A percentile compares a stretch with the other conserved stretches of the same genome.
Conservation (phyloP, 2,888 invertebrate species). For the Odontomyia ornata region DNA sequence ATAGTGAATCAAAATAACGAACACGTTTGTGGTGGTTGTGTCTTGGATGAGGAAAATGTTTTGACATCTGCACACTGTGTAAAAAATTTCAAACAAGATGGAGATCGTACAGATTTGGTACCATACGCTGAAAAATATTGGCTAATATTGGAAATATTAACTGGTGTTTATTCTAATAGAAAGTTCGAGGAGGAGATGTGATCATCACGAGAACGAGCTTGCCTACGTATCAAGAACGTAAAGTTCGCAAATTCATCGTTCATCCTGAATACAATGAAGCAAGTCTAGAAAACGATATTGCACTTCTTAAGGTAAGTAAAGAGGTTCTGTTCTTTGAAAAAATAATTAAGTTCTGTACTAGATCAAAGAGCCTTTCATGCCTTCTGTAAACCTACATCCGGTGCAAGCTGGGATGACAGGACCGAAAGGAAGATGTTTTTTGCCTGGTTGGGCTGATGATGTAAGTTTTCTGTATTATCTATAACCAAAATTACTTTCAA, state of each 20-base stretch:
- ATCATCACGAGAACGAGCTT: neutral
- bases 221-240: slow-evolving; percentile 10
- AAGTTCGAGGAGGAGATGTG: slow-evolving; percentile 27
- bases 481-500: neutral
- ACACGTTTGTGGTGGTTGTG: slow-evolving; percentile 29
- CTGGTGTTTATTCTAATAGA: neutral
- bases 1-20: neutral
- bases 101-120: neutral
- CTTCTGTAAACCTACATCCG: neutral
- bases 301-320: slow-evolving; percentile 10
- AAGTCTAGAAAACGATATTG: slow-evolving; percentile 24
- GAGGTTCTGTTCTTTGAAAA: too few species aligned
- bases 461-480: neutral
- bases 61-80: slow-evolving; percentile 12
- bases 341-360: neutral
- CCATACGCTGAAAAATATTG: neutral
- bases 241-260: slow-evolving; percentile 17
- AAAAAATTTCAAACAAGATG: neutral
- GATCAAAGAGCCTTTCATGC: slow-evolving; percentile 10
- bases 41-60: slow-evolving; percentile 28
- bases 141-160: too few species aligned
- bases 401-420: neutral
- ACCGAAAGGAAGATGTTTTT: slow-evolving; percentile 2
- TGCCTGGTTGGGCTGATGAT: slow-evolving; percentile 11
- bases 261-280: slow-evolving; percentile 16